Conservation (phyloP, 2,113 vertebrate genomes). For the Scopus umbretta region DNA sequence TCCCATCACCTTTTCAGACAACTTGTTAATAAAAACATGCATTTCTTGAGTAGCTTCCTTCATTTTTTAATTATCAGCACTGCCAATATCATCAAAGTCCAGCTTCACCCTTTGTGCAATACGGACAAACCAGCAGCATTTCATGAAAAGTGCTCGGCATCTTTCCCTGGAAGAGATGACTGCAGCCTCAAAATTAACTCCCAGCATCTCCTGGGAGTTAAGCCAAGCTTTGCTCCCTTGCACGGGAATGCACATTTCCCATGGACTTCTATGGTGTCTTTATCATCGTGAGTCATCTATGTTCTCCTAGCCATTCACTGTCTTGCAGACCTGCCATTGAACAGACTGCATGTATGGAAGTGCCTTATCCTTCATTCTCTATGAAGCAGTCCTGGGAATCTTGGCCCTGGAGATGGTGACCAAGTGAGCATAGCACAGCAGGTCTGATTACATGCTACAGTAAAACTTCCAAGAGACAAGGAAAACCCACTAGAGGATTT, state of each 20-base stretch:
- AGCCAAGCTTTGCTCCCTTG: background rate
- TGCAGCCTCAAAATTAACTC: background rate
- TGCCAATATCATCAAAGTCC: background rate
- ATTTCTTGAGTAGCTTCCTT: background rate
- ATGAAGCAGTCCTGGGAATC: background rate
- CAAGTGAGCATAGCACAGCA: background rate
- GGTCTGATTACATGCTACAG: background rate
- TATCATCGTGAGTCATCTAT: background rate
- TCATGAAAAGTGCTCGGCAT: background rate
- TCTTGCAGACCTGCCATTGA: background rate
- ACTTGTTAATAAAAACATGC: background rate
- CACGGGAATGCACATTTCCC: background rate
- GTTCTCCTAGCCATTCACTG: background rate
- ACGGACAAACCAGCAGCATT: background rate
- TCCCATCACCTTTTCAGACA: background rate
- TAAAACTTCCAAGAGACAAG: background rate
- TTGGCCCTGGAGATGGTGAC: background rate
- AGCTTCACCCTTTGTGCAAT: background rate
- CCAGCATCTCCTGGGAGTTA: background rate
- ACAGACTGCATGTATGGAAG: background rate
- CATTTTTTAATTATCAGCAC: background rate
- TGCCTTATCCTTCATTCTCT: background rate
- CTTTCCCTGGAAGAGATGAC: background rate
- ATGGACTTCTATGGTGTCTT: background rate
- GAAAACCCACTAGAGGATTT: background rate